Percentiles rank a stretch among this genome's conserved stretches.
phyloP scores from a whole-genome alignment of 2,888 invertebrate genomes.

The Agrotis exclamationis region DNA sequence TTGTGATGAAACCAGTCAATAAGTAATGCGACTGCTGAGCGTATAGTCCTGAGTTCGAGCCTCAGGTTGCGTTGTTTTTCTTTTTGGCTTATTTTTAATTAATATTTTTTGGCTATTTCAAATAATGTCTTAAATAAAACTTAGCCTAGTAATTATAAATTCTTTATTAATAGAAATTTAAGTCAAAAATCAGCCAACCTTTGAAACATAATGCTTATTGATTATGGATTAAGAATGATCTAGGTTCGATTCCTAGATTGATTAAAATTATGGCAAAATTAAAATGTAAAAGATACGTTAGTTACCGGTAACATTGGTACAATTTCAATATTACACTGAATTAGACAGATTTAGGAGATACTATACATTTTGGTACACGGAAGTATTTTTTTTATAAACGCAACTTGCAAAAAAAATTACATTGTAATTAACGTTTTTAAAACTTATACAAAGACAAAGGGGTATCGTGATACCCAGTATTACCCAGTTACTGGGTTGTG shows the following conservation, averaged over 20 bases:
- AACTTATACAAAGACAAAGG: too few species aligned
- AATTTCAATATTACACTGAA: slow-evolving; percentile 21
- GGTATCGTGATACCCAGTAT: too few species aligned
- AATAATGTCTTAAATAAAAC: too few species aligned
- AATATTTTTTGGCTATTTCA: too few species aligned
- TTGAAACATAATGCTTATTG: too few species aligned
- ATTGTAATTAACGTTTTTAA: too few species aligned
- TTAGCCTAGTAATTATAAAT: too few species aligned
- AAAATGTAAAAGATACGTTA: neutral
- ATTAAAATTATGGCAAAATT: neutral
- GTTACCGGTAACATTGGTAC: slow-evolving; percentile 49
- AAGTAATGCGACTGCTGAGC: neutral
- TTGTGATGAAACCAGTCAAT: neutral
- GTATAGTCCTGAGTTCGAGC: slow-evolving; percentile 4
- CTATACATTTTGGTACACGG: slow-evolving; percentile 11
- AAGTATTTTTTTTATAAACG: slow-evolving; percentile 42
- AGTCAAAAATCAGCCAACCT: too few species aligned
- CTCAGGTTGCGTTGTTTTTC: neutral
- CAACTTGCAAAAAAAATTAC: slow-evolving; percentile 25
- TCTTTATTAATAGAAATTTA: too few species aligned
- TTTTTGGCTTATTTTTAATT: too few species aligned
- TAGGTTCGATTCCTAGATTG: slow-evolving; percentile 31
- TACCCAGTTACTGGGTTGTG: too few species aligned
- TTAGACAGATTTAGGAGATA: slow-evolving; percentile 26
- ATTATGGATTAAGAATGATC: too few species aligned